phyloP scores from a whole-genome alignment of 2,113 vertebrate species.

The Rutilus rutilus region DNA sequence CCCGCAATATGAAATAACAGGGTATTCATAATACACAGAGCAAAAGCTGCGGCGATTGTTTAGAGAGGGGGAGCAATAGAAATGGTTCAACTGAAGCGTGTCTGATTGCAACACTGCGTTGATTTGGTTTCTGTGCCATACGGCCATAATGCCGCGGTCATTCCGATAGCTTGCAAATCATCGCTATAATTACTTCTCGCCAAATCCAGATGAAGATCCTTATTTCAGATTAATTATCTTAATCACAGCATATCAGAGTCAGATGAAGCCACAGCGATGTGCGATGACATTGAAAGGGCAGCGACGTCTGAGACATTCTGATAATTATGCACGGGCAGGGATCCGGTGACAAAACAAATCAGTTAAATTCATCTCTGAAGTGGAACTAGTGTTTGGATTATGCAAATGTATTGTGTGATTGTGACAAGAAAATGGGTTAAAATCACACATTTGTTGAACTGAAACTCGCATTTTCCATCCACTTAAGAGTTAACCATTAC shows the following conservation, averaged over 20 bases:
- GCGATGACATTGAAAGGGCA: slow-evolving; percentile 49
- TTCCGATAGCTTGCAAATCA: slow-evolving; percentile 34
- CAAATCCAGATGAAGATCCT: slow-evolving; percentile 45
- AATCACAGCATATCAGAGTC: slow-evolving; percentile 51
- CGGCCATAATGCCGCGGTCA: slow-evolving; percentile 22
- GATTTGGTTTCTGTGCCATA: slow-evolving; percentile 22
- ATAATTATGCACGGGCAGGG: slow-evolving; percentile 38
- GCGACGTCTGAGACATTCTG: slow-evolving; percentile 16
- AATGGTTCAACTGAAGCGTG: slow-evolving; percentile 28
- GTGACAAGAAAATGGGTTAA: slow-evolving; percentile 5
- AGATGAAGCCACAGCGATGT: slow-evolving; percentile 33
- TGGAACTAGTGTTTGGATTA: slow-evolving; percentile 17
- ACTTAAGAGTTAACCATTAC: neutral
- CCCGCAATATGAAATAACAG: slow-evolving; percentile 40
- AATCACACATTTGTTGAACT: neutral
- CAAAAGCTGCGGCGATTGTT: neutral
- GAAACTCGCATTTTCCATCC: neutral
- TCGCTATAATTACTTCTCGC: slow-evolving; percentile 47
- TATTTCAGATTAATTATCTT: slow-evolving; percentile 54
- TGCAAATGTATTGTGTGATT: slow-evolving; percentile 1
- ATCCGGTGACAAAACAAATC: slow-evolving; percentile 39
- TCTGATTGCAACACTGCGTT: slow-evolving; percentile 36
- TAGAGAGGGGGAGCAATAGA: slow-evolving; percentile 13
- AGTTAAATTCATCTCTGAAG: slow-evolving; percentile 33
- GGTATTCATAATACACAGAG: slow-evolving; percentile 31